These are phyloP conservation scores for Gnathonemus echidnorhynchus DNA, from an alignment of 2,113 vertebrate genomes.

Conservation along the genomic window DNA sequence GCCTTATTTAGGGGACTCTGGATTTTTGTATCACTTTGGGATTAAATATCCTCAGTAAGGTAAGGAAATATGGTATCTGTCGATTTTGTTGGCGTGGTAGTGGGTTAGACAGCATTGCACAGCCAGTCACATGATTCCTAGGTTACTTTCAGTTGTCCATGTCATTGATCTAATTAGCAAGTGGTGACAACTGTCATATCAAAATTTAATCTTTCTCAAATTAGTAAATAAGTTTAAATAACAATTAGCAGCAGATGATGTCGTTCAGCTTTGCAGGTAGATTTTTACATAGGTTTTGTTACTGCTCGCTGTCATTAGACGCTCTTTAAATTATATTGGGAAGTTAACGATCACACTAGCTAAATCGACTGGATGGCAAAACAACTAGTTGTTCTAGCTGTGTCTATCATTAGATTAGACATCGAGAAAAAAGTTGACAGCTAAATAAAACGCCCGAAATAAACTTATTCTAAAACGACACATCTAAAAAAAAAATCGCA, in stretches of 20 bases:
- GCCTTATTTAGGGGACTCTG: not conserved
- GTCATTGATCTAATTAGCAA: not conserved
- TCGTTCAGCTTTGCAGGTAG: not conserved
- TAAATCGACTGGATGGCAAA: not conserved
- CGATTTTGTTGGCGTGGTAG: not conserved
- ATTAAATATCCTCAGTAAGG: not conserved
- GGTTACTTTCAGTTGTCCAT: not conserved
- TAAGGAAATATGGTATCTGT: not conserved
- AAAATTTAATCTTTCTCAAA: not conserved
- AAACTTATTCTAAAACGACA: not conserved
- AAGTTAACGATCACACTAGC: not conserved
- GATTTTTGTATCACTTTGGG: not conserved
- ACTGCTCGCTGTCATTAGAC: not conserved
- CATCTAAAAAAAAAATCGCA: not conserved
- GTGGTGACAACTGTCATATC: not conserved
- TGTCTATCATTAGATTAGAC: not conserved
- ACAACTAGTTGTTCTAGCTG: not conserved
- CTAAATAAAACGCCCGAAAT: not conserved
- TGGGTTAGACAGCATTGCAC: not conserved
- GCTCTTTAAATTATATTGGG: not conserved
- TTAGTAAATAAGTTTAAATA: not conserved
- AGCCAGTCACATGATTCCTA: not conserved
- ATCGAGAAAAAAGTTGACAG: not conserved
- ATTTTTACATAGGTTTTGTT: not conserved
- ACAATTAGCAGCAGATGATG: not conserved